Evolutionary conservation across 1,140 invertebrate species (phyloP).

Genomic region (Euglossa dilemma): DNA sequence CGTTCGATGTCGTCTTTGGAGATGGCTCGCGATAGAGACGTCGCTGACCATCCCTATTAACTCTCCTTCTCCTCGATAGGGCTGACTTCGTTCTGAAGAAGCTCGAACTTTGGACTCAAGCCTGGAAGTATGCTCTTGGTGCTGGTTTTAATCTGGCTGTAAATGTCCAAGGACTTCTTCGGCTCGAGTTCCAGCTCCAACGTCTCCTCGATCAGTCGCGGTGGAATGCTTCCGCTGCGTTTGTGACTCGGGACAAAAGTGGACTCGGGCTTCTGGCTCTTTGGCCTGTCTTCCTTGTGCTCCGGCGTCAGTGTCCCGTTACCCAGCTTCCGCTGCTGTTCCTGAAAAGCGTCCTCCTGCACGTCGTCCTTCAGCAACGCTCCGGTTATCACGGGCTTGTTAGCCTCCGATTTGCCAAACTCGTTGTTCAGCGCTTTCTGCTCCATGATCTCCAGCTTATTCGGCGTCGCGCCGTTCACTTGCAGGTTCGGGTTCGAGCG

Average conservation of each 20-base stretch:
- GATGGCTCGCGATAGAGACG: neutral
- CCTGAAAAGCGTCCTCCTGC: conserved; percentile 79
- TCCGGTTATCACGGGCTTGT: conserved; percentile 86
- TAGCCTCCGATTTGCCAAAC: conserved; percentile 81
- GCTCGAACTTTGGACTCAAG: conserved; percentile 79
- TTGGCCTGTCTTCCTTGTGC: conserved; percentile 59
- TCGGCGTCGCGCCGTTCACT: conserved; percentile 73
- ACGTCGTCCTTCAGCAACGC: conserved; percentile 86
- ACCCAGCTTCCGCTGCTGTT: conserved; percentile 79
- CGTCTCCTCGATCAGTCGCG: conserved; percentile 77
- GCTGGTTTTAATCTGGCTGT: conserved; percentile 80
- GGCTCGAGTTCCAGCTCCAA: conserved; percentile 75
- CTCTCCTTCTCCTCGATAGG: conserved; percentile 81
- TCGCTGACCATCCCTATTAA: conserved; percentile 69
- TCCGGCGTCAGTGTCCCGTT: conserved; percentile 78
- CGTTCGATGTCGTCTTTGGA: conserved; percentile 17
- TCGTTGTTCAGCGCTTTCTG: conserved; percentile 71
- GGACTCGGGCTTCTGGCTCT: conserved; percentile 69
- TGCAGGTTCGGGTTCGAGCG: conserved; percentile 76
- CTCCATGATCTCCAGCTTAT: conserved; percentile 71
- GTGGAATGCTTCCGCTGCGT: conserved; percentile 77
- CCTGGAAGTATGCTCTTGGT: conserved; percentile 77
- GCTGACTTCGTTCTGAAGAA: conserved; percentile 80
- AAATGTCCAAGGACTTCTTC: conserved; percentile 79
- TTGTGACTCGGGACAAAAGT: conserved; percentile 78